Base-by-base conservation (phyloP, 2,888 invertebrate species). In the Campoplex capitator region DNA sequence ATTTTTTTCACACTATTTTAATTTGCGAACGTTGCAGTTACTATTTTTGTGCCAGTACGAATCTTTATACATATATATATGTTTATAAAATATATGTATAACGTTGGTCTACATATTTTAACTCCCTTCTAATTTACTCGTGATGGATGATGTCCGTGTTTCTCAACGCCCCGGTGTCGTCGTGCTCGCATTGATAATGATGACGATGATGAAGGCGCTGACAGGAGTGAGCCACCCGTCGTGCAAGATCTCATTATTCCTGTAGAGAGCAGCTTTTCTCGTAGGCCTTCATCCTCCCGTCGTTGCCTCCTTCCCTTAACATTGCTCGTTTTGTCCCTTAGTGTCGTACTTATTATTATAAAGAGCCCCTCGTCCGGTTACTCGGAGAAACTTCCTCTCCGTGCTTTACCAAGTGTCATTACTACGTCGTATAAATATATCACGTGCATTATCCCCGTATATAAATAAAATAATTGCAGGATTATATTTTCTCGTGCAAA, bases 151-250 rank as follows among this genome's bases (percentile, higher is more conserved):
- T 80, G 67, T 67, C 65, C 68, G 77, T 76, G 73, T 73, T 23
- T 83, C 23, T 23, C 80, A 67, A 86, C 76, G 80, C 65, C 71
- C 67, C 45, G 67, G 48, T 62, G 81, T 81, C 73, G 81, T 81
- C 73, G 71, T 23, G 78, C 71, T 56, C 77, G 73, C 84, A 81
- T 81, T 87, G 86, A 86, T 86, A 84, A 84, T 84, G 81, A 87
- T 77, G 86, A 81, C 78, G 81, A 87, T 84, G 86, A 87, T 77
- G 83, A 86, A 86, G 83, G 68, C 73, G 77, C 84, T 62, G 81
- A 78, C 84, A 81, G 81, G 70, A 68, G 58, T 2, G 48, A 48
- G 75, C 56, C 84, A 54, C 74, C 80, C 73, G 77, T 42, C 48
- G 45, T 42, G 84, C 68, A 62, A 84, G 81, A 87, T 83, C 86